Evolutionary conservation across 2,888 invertebrate genomes (phyloP).

Genomic region (Lydus trimaculatus): DNA sequence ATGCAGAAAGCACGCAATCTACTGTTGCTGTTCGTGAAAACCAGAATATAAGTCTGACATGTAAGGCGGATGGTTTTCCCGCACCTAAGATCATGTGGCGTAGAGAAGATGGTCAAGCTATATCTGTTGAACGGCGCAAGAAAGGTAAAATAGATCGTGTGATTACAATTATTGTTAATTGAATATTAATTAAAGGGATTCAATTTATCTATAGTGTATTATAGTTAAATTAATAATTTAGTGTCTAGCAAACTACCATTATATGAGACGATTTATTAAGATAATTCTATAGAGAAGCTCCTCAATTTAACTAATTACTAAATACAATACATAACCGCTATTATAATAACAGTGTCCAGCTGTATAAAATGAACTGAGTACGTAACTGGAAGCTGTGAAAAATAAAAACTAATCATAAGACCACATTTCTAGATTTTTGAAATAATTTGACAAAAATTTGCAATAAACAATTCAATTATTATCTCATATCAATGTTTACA

Average conservation of each 20-base stretch:
- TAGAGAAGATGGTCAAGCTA: constrained; percentile 87
- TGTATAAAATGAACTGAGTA: constrained; percentile 7
- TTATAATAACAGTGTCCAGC: constrained; percentile 2
- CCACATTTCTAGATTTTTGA: too few relatives aligned
- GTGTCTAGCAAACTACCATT: too few relatives aligned
- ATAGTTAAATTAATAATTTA: constrained; percentile 14
- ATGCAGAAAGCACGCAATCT: constrained; percentile 89
- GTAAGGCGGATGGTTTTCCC: constrained; percentile 91
- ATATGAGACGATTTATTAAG: too few relatives aligned
- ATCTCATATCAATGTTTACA: too few relatives aligned
- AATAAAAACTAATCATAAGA: background rate
- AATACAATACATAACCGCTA: background rate
- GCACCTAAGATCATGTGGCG: constrained; percentile 93
- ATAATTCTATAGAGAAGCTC: too few relatives aligned
- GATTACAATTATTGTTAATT: constrained; percentile 13
- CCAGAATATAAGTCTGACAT: constrained; percentile 91
- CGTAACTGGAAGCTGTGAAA: background rate
- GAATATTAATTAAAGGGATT: constrained; percentile 9
- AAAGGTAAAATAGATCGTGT: constrained; percentile 71
- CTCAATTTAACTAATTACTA: too few relatives aligned
- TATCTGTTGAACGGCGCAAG: constrained; percentile 83
- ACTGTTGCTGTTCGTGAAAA: constrained; percentile 92
- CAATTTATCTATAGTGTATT: constrained; percentile 22
- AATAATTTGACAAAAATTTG: too few relatives aligned
- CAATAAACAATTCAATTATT: too few relatives aligned